Conservation (phyloP, 2,888 invertebrate species). For the Seira musarum region DNA sequence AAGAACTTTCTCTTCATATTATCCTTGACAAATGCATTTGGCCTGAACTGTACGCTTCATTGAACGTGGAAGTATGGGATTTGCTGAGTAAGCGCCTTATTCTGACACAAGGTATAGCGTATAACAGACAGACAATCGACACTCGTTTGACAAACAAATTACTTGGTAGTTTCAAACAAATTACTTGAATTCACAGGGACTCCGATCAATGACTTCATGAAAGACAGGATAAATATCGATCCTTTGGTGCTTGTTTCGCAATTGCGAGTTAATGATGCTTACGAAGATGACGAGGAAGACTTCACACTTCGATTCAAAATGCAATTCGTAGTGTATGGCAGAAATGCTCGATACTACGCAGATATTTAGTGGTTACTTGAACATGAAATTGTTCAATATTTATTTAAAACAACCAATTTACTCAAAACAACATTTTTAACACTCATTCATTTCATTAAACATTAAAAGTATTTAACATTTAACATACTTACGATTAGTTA, state of each 20-base stretch:
- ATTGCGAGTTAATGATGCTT: not conserved
- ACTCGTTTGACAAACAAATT: too few species aligned
- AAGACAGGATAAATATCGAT: conserved; percentile 45
- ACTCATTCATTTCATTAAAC: too few species aligned
- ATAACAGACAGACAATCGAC: not conserved
- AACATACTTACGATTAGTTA: too few species aligned
- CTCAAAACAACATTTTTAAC: too few species aligned
- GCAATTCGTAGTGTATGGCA: conserved; percentile 39
- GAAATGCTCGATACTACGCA: conserved; percentile 40
- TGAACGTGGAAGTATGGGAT: conserved; percentile 47
- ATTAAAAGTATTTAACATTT: too few species aligned
- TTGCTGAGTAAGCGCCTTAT: conserved; percentile 9
- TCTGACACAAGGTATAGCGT: conserved; percentile 26
- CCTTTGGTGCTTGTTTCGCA: conserved; percentile 11
- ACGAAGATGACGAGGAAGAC: conserved; percentile 5
- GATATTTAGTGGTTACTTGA: conserved; percentile 23
- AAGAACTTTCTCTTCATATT: conserved; percentile 25
- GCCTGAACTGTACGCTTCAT: conserved; percentile 35
- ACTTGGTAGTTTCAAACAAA: conserved; percentile 1
- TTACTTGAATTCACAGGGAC: conserved; percentile 16
- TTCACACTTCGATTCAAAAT: conserved; percentile 31
- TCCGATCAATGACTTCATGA: conserved; percentile 42
- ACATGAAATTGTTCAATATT: not conserved
- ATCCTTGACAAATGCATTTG: conserved; percentile 35
- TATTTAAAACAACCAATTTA: too few species aligned